Evolutionary conservation across 2,888 invertebrate genomes (phyloP).

Genomic region (Thyatira batis): DNA sequence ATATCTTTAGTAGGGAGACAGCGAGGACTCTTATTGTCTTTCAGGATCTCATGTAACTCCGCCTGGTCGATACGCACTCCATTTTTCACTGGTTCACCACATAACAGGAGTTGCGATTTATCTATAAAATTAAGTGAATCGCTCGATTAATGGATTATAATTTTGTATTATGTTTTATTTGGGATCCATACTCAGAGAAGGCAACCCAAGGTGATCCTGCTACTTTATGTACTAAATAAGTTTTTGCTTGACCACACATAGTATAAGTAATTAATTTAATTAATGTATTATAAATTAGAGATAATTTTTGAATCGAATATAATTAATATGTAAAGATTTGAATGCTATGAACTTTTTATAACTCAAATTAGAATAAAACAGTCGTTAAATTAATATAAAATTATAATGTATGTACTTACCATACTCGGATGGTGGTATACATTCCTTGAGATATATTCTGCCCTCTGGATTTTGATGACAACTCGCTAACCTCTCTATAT

Average conservation of each 20-base stretch:
- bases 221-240: no score
- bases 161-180: no score
- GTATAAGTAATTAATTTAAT: no score
- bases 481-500: constrained; percentile 83
- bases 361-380: neutral
- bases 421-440: constrained; percentile 93
- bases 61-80: constrained; percentile 80
- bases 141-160: no score
- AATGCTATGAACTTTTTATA: no score
- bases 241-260: no score
- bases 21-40: constrained; percentile 83
- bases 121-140: constrained; percentile 67
- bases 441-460: constrained; percentile 85
- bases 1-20: constrained; percentile 87
- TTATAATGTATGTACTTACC: constrained; percentile 75
- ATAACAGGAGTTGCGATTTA: constrained; percentile 86
- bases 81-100: constrained; percentile 83
- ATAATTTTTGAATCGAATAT: no score
- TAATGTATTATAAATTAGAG: no score
- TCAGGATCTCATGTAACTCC: constrained; percentile 72
- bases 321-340: constrained; percentile 1
- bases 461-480: constrained; percentile 84
- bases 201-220: no score
- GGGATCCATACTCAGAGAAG: no score
- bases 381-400: neutral